A percentile compares a stretch with the other conserved stretches of the same genome.
Conservation (phyloP, 2,113 vertebrate species). For the Stomatorhinus ivindoensis region DNA sequence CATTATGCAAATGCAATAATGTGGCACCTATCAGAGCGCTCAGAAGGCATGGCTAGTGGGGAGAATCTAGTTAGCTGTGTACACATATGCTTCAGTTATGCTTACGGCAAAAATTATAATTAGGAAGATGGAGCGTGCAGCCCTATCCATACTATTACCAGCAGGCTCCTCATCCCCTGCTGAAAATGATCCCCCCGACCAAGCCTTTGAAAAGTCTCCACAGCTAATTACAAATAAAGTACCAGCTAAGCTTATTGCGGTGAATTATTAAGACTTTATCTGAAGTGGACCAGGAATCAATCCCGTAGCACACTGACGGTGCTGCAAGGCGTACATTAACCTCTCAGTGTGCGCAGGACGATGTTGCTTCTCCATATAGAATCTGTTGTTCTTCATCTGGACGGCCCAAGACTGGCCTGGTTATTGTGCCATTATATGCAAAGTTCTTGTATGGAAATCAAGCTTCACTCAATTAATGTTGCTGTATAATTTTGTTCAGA, state of each 20-base stretch:
- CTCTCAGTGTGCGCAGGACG: slow-evolving; percentile 34
- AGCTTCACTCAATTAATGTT: neutral
- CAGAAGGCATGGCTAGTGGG: slow-evolving; percentile 38
- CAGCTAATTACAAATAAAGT: slow-evolving; percentile 86
- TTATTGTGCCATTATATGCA: neutral
- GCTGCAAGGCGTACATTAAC: slow-evolving; percentile 56
- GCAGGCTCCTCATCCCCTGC: slow-evolving; percentile 73
- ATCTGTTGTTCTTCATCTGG: slow-evolving; percentile 1
- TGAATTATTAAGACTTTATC: slow-evolving; percentile 83
- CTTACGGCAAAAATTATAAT: slow-evolving; percentile 66
- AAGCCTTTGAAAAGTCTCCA: slow-evolving; percentile 56
- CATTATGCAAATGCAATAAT: slow-evolving; percentile 37
- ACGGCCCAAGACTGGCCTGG: neutral
- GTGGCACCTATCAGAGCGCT: slow-evolving; percentile 33
- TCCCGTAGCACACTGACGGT: slow-evolving; percentile 54
- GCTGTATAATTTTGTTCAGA: neutral
- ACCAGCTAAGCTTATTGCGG: slow-evolving; percentile 75
- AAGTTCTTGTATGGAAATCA: neutral
- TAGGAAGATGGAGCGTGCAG: slow-evolving; percentile 48
- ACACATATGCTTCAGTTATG: slow-evolving; percentile 54
- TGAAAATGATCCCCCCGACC: slow-evolving; percentile 65
- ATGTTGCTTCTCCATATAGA: slow-evolving; percentile 23
- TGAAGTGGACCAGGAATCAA: slow-evolving; percentile 66
- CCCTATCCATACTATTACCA: slow-evolving; percentile 52
- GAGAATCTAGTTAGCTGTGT: slow-evolving; percentile 50